Evolutionary conservation across 1,140 invertebrate genomes (phyloP).

Genomic region (Zaprionus lachaisei): DNA sequence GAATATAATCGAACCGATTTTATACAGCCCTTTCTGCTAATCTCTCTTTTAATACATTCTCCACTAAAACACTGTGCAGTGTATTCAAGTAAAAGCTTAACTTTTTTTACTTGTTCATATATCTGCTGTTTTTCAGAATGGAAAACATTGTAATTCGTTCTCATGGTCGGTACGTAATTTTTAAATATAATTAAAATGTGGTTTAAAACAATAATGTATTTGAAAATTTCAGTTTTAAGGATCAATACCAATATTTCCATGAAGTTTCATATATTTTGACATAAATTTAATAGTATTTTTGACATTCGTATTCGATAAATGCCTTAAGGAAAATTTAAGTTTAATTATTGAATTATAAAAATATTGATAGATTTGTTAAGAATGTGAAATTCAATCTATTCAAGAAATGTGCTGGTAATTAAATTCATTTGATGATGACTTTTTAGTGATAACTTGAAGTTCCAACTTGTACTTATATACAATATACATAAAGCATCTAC

Average conservation of each 20-base stretch:
- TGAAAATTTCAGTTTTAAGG: neutral
- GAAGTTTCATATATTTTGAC: neutral
- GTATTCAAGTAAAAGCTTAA: too few relatives aligned
- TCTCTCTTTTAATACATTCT: constrained; percentile 10
- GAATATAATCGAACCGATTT: neutral
- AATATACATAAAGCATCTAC: neutral
- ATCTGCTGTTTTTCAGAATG: neutral
- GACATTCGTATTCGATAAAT: neutral
- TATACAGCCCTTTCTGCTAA: neutral
- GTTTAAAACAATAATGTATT: too few relatives aligned
- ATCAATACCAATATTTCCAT: neutral
- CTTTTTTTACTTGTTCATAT: too few relatives aligned
- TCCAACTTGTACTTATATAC: neutral
- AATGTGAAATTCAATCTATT: too few relatives aligned
- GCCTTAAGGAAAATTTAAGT: neutral
- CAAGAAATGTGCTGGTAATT: too few relatives aligned
- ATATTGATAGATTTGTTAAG: neutral
- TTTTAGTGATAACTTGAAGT: too few relatives aligned
- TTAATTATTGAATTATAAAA: neutral
- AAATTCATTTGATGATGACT: too few relatives aligned
- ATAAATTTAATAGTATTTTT: neutral
- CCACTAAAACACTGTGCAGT: neutral
- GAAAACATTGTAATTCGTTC: constrained; percentile 47
- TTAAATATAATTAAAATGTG: too few relatives aligned
- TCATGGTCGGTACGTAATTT: constrained; percentile 35